These are phyloP conservation scores for Sinhomidia bicolor DNA, from an alignment of 2,888 invertebrate species.

Conservation along the genomic window DNA sequence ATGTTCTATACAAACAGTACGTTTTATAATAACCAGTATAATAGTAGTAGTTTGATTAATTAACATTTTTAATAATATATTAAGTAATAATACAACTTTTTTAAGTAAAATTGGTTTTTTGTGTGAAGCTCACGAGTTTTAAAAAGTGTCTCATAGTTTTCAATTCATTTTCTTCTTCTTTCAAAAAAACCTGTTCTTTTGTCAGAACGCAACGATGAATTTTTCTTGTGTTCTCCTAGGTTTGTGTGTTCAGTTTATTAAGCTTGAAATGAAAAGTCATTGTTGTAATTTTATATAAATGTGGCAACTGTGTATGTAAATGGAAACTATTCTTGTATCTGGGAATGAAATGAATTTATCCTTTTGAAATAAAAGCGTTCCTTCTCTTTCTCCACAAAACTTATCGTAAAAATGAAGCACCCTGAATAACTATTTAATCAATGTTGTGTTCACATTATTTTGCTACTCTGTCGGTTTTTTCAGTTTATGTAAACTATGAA, in stretches of 20 bases:
- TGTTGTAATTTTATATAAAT: not conserved
- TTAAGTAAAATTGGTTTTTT: conserved; percentile 72
- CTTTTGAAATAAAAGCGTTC: no score
- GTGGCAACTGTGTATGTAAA: no score
- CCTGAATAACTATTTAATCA: not conserved
- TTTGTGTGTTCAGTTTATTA: not conserved
- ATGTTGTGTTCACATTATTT: not conserved
- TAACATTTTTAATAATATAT: conserved; percentile 19
- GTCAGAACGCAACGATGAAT: not conserved
- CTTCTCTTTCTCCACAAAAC: no score
- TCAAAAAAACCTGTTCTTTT: conserved; percentile 11
- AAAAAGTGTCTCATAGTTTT: conserved; percentile 67
- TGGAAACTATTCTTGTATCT: no score
- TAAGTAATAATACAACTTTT: conserved; percentile 58
- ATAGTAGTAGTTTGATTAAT: conserved; percentile 3
- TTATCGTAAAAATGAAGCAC: no score
- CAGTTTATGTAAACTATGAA: not conserved
- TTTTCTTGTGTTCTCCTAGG: not conserved
- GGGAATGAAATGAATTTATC: no score
- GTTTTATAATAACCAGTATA: conserved; percentile 41
- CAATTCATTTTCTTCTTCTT: not conserved
- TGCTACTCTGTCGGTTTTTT: no score
- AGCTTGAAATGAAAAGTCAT: conserved; percentile 10
- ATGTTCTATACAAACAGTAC: conserved; percentile 36
- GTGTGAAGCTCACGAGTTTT: conserved; percentile 73